phyloP scores from a whole-genome alignment of 1,140 invertebrate genomes.

The Yoshiicerus persimilis region DNA sequence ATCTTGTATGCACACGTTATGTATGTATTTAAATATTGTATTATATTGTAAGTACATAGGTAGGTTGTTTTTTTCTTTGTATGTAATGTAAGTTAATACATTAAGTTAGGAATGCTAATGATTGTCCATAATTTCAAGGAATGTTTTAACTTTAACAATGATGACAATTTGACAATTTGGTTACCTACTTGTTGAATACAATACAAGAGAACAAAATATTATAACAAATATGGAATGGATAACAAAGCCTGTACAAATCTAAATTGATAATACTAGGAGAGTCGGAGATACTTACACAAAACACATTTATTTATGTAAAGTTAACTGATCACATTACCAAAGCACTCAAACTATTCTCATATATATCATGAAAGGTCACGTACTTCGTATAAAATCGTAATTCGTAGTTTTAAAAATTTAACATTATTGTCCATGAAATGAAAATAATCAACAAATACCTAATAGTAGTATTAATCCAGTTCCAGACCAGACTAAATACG shows the following conservation, averaged over 20 bases:
- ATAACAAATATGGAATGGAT: not conserved
- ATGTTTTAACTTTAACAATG: not conserved
- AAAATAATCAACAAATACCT: not conserved
- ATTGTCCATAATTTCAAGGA: not conserved
- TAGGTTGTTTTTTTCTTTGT: not conserved
- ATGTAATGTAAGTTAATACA: not conserved
- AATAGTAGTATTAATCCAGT: not conserved
- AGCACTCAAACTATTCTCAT: not conserved
- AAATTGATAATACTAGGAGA: not conserved
- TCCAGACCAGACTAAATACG: not conserved
- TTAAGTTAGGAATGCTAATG: no score
- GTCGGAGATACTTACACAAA: no score
- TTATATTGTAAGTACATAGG: not conserved
- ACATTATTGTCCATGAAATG: not conserved
- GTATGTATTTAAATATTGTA: not conserved
- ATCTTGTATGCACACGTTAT: not conserved
- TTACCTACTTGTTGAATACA: not conserved
- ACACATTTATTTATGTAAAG: no score
- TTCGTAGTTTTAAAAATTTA: not conserved
- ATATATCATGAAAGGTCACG: not conserved
- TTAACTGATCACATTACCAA: not conserved
- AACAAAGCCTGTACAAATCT: not conserved
- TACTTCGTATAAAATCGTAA: slow-evolving; percentile 15
- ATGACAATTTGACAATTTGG: not conserved
- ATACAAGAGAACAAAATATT: not conserved